Percentiles rank a stretch among this genome's conserved stretches.
Conservation (phyloP, 2,888 invertebrate species). For the Heliconius cydno region DNA sequence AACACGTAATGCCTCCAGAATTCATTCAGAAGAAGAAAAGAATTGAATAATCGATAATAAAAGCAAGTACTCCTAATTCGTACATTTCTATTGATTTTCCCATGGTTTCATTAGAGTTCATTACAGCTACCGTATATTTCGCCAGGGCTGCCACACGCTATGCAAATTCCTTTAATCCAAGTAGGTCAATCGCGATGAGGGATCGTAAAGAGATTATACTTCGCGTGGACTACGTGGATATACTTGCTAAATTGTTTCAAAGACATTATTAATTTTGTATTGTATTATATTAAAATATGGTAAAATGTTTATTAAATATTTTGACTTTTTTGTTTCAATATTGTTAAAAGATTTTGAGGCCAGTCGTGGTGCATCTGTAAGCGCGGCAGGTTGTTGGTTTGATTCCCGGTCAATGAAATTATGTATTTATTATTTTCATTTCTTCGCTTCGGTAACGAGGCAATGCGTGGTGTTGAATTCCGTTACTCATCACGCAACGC, state of each 20-base stretch:
- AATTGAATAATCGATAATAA: not conserved
- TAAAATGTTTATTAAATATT: not conserved
- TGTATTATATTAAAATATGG: not conserved
- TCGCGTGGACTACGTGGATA: slow-evolving; percentile 11
- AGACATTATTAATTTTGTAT: not conserved
- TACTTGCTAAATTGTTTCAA: slow-evolving; percentile 21
- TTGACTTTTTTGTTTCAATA: not conserved
- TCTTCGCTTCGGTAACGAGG: too few species aligned
- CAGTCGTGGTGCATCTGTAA: too few species aligned
- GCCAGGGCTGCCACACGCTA: slow-evolving; percentile 29
- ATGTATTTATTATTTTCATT: too few species aligned
- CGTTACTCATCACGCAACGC: too few species aligned
- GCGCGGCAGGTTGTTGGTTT: too few species aligned
- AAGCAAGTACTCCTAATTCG: not conserved
- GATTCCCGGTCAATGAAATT: too few species aligned
- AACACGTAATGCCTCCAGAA: too few species aligned
- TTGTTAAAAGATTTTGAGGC: not conserved
- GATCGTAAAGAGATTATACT: slow-evolving; percentile 30
- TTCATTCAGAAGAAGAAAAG: not conserved
- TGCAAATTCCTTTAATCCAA: slow-evolving; percentile 28
- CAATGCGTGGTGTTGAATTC: too few species aligned
- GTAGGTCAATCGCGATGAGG: slow-evolving; percentile 34
- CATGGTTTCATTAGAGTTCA: slow-evolving; percentile 12
- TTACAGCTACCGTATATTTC: slow-evolving; percentile 24
- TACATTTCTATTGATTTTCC: slow-evolving; percentile 9